phyloP scores from a whole-genome alignment of 2,797 vertebrate genomes.

The Lerista edwardsae region DNA sequence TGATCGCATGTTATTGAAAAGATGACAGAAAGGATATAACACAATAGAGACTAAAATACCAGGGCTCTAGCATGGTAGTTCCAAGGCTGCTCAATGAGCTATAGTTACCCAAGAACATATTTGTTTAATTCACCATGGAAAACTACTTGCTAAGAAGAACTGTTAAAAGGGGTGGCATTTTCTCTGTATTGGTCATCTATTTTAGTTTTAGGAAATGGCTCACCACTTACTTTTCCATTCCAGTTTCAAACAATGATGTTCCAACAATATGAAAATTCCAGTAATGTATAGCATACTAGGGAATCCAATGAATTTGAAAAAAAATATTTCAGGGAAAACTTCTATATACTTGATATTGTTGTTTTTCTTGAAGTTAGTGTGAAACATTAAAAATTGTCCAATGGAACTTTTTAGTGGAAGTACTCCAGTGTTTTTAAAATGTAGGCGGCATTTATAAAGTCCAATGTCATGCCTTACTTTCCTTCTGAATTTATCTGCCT shows the following conservation, averaged over 20 bases:
- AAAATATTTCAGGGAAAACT: not conserved
- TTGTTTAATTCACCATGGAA: not conserved
- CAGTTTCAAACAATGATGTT: not conserved
- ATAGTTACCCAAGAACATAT: not conserved
- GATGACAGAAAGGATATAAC: slow-evolving; percentile 6
- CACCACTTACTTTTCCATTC: not conserved
- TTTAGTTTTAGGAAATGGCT: not conserved
- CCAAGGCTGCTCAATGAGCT: slow-evolving; percentile 7
- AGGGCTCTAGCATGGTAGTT: not conserved
- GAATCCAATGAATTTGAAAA: not conserved
- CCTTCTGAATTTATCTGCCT: not conserved
- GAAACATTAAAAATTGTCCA: not conserved
- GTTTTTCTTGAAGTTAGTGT: not conserved
- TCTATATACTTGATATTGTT: not conserved
- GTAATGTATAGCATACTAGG: not conserved
- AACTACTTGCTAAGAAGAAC: not conserved
- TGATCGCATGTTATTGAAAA: not conserved
- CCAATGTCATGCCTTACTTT: not conserved
- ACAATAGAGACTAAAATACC: slow-evolving; percentile 4
- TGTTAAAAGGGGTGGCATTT: not conserved
- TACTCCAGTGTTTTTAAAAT: not conserved
- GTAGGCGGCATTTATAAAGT: not conserved
- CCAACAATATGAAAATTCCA: not conserved
- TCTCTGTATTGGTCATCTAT: not conserved
- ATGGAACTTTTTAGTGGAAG: not conserved